Percentiles rank a stretch among this genome's conserved stretches.
These are phyloP conservation scores for Anolis carolinensis DNA, from an alignment of 2,113 vertebrate species.

Conservation along the genomic window DNA sequence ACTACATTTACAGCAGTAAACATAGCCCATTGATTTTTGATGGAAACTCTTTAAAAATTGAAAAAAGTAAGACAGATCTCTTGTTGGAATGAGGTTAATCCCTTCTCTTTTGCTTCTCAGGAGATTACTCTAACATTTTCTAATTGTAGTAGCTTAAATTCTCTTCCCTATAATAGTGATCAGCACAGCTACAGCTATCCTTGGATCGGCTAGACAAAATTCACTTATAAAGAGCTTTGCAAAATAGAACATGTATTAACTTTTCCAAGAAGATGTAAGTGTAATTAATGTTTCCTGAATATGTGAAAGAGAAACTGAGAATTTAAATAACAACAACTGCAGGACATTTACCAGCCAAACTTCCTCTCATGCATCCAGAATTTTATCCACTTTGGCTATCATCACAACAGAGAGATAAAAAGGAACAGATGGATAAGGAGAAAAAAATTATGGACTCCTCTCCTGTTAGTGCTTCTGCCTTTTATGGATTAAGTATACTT, in stretches of 20 bases:
- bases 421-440: neutral
- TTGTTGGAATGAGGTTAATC: conserved; percentile 2
- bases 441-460: neutral
- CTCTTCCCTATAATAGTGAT: neutral
- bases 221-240: neutral
- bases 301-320: neutral
- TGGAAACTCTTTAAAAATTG: neutral
- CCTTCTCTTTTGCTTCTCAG: neutral
- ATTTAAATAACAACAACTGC: neutral
- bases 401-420: neutral
- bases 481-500: neutral
- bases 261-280: neutral
- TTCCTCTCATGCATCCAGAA: neutral
- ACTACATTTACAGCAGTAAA: neutral
- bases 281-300: neutral
- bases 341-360: neutral
- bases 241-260: neutral
- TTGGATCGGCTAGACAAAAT: neutral
- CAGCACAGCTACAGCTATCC: neutral
- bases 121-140: neutral
- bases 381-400: neutral
- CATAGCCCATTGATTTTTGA: too few relatives aligned
- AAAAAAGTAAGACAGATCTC: neutral
- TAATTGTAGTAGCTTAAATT: conserved; percentile 15
- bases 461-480: neutral